Evolutionary conservation across 2,797 vertebrate genomes (phyloP).

Genomic region (Phalanger gymnotis): DNA sequence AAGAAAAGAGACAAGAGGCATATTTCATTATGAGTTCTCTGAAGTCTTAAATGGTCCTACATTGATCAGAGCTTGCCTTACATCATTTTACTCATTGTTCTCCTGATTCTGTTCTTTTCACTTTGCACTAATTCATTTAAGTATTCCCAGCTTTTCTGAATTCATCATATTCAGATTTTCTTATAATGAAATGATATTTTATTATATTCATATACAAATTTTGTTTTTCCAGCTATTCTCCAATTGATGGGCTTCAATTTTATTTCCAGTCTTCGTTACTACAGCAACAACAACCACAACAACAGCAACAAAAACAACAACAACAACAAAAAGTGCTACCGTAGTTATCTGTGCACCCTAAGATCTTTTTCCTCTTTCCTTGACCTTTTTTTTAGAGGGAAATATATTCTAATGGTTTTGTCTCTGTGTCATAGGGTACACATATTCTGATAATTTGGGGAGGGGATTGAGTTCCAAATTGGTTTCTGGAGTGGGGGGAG

Average conservation of each 20-base stretch:
- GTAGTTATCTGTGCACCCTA: no score
- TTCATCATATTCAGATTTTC: background rate
- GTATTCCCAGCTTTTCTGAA: background rate
- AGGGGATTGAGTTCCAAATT: no score
- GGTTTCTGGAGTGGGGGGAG: no score
- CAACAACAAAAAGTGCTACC: no score
- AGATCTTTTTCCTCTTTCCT: no score
- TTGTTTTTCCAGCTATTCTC: background rate
- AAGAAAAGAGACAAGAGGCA: background rate
- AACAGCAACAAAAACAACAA: no score
- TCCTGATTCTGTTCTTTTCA: background rate
- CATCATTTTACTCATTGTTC: background rate
- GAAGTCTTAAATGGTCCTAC: background rate
- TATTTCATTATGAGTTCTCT: background rate
- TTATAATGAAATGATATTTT: background rate
- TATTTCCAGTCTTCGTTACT: background rate
- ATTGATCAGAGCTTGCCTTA: background rate
- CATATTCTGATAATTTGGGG: no score
- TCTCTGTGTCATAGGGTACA: no score
- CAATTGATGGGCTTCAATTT: background rate
- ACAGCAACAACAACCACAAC: background rate
- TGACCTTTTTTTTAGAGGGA: no score
- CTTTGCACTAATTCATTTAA: background rate
- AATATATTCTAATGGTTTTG: no score
- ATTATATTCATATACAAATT: background rate